A percentile compares a stretch with the other conserved stretches of the same genome.
phyloP scores from a whole-genome alignment of 2,888 invertebrate species.

The Sturmia bella region DNA sequence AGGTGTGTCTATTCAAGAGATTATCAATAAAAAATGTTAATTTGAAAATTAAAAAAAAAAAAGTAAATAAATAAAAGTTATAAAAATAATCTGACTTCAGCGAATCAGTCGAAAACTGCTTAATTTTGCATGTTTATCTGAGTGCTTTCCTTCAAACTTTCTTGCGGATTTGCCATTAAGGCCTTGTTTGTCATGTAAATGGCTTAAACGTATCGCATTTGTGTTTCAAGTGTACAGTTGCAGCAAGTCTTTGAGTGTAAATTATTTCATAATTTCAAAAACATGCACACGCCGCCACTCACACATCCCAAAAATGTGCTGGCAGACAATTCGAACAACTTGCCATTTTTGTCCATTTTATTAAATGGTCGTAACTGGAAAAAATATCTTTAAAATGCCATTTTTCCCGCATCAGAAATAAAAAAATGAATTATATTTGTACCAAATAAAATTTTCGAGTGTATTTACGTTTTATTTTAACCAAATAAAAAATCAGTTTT shows the following conservation, averaged over 20 bases:
- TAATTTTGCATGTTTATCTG: constrained; percentile 18
- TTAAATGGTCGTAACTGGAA: constrained; percentile 41
- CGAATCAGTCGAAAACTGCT: constrained; percentile 31
- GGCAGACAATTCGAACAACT: constrained; percentile 59
- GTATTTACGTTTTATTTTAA: constrained; percentile 24
- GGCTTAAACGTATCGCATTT: constrained; percentile 57
- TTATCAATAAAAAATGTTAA: constrained; percentile 42
- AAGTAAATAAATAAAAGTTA: neutral
- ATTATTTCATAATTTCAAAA: constrained; percentile 53
- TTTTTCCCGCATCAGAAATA: constrained; percentile 5
- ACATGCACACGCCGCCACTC: constrained; percentile 5
- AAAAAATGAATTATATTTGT: constrained; percentile 12
- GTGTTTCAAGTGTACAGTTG: constrained; percentile 59
- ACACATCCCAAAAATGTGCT: constrained; percentile 46
- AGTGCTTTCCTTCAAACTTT: constrained; percentile 15
- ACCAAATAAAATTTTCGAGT: constrained; percentile 18
- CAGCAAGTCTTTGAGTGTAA: constrained; percentile 54
- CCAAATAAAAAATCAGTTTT: constrained; percentile 28
- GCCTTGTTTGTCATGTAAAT: too few species aligned
- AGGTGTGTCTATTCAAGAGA: constrained; percentile 55
- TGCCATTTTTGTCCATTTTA: constrained; percentile 64
- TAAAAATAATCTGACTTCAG: neutral
- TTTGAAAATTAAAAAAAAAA: constrained; percentile 4
- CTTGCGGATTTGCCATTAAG: constrained; percentile 34
- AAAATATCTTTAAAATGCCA: constrained; percentile 23